A percentile compares a stretch with the other conserved stretches of the same genome.
These are phyloP conservation scores for Canis aureus DNA, from an alignment of 2,113 vertebrate species.

Conservation along the genomic window DNA sequence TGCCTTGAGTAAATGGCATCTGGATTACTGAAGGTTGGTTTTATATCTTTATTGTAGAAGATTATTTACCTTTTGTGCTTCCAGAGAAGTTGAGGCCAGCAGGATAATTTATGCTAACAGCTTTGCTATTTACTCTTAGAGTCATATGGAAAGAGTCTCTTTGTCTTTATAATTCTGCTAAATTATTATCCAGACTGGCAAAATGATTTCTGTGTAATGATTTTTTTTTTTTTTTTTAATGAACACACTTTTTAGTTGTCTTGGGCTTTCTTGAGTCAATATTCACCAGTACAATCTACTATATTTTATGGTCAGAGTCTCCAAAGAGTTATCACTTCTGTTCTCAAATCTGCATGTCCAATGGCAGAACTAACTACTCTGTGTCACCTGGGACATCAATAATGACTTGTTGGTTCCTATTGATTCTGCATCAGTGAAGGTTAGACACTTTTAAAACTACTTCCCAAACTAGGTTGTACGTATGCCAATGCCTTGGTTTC, in stretches of 20 bases:
- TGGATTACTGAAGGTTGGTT: background rate
- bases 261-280: background rate
- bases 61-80: background rate
- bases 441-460: background rate
- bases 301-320: background rate
- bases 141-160: background rate
- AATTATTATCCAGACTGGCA: background rate
- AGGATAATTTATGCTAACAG: background rate
- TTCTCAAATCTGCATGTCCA: background rate
- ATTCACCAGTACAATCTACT: background rate
- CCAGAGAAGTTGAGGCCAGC: background rate
- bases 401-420: background rate
- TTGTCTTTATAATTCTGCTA: background rate
- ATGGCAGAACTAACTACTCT: background rate
- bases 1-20: background rate
- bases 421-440: background rate
- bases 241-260: background rate
- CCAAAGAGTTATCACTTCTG: background rate
- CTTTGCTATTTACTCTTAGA: background rate
- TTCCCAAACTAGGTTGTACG: background rate
- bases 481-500: background rate
- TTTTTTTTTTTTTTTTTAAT: conserved; percentile 1
- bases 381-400: background rate
- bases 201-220: background rate
- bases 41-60: conserved; percentile 1